Base-by-base conservation (phyloP, 2,797 vertebrate genomes). In the Pangasius larnaudii region DNA sequence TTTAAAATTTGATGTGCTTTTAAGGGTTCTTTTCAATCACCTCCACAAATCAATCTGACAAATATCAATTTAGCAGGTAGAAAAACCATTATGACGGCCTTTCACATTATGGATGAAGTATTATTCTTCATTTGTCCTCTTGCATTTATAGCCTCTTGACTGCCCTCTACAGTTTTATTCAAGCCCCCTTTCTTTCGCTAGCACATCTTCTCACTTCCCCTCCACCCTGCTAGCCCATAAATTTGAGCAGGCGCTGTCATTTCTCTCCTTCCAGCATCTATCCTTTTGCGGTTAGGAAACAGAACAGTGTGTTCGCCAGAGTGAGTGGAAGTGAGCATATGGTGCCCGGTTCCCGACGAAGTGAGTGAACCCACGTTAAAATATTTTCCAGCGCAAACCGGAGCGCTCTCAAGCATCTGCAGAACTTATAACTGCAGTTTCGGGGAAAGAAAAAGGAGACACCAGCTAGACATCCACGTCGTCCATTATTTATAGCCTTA, bases 91-190 rank as follows among this genome's bases (percentile, higher is more conserved):
- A 87, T 16, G 46, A 51, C 53, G 7, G 58, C 22, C 71, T 75
- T 59, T 86, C 85, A 79, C 84, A 71, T 85, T 77, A 79, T 49
- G 51, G 39, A 59, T 87, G 65, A 27, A 77, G 77, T 72, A 82
- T 82, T 89, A 78, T 30, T 89, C 82, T 88, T 89, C 82, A 84
- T 89, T 91, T 87, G 86, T 87, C 83, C 88, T 69, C 77, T 87
- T 75, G 80, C 85, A 67, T 90, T 92, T 89, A 86, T 61, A 84
- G 87, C 89, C 81, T 89, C 90, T 84, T 89, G 86, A 89, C 85
- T 85, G 91, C 92, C 91, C 91, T 90, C 91, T 91, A 65, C 85
- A 85, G 90, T 89, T 87, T 90, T 59, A 86, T 88, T 91, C 93
- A 90, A 89, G 91, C 92, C 92, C 83, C 33, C 84, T 92, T 91